Evolutionary conservation across 2,113 vertebrate genomes (phyloP).

Genomic region (Pelobates fuscus): DNA sequence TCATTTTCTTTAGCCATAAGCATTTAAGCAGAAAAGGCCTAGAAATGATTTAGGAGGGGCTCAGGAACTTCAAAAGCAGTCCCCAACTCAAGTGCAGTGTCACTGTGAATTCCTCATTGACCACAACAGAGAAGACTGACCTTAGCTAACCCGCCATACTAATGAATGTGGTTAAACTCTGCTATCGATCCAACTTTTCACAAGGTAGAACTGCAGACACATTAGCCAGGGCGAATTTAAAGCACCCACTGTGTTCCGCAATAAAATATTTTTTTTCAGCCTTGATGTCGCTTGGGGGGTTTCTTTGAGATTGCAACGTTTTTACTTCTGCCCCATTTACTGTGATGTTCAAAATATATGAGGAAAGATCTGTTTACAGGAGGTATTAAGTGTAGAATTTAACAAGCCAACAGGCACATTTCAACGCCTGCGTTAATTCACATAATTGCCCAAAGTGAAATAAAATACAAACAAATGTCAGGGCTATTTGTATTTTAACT

Average conservation of each 20-base stretch:
- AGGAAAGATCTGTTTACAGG: constrained; percentile 52
- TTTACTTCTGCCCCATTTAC: constrained; percentile 54
- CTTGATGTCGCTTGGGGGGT: constrained; percentile 52
- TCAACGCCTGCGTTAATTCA: too few species aligned
- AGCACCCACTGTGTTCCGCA: constrained; percentile 48
- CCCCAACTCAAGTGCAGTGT: constrained; percentile 40
- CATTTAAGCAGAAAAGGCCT: constrained; percentile 38
- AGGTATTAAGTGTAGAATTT: constrained; percentile 12
- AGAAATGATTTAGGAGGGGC: not conserved
- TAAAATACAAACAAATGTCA: too few species aligned
- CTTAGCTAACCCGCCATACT: constrained; percentile 25
- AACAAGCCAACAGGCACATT: too few species aligned
- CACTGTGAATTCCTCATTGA: constrained; percentile 52
- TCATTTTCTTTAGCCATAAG: constrained; percentile 28
- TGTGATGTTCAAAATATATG: constrained; percentile 50
- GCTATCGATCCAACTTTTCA: constrained; percentile 14
- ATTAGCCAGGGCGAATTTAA: constrained; percentile 50
- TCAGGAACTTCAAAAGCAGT: constrained; percentile 36
- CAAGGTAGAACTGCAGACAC: constrained; percentile 52
- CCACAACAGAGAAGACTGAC: constrained; percentile 54
- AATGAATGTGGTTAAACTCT: constrained; percentile 24
- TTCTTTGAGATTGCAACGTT: constrained; percentile 58
- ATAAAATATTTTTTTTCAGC: constrained; percentile 60
- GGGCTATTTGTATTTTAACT: too few species aligned
- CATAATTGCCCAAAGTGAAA: too few species aligned